Evolutionary conservation across 2,888 invertebrate species (phyloP).

Genomic region (Pammene aurita): DNA sequence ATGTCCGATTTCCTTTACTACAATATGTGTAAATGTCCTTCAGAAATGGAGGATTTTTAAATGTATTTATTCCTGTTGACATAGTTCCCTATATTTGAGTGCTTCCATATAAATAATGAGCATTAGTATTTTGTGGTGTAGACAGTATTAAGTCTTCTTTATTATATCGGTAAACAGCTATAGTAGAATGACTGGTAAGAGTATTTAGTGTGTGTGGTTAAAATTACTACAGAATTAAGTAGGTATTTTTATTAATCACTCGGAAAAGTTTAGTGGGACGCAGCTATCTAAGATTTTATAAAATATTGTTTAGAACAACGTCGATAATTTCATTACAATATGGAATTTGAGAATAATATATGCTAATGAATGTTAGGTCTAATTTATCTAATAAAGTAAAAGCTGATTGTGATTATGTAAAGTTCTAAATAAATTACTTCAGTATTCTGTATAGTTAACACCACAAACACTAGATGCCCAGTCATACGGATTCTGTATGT

Average conservation of each 20-base stretch:
- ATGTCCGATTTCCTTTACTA: too few relatives aligned
- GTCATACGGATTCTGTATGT: constrained; percentile 48
- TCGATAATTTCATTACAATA: too few relatives aligned
- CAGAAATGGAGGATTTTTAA: not conserved
- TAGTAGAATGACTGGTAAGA: constrained; percentile 5
- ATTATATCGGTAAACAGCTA: constrained; percentile 29
- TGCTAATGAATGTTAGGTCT: not conserved
- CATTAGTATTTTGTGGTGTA: constrained; percentile 30
- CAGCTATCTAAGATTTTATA: too few relatives aligned
- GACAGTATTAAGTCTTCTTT: constrained; percentile 39
- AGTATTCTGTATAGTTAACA: not conserved
- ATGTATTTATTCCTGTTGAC: not conserved
- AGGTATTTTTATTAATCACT: not conserved
- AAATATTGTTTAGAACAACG: too few relatives aligned
- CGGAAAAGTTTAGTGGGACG: not conserved
- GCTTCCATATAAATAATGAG: constrained; percentile 30
- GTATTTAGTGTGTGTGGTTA: constrained; percentile 14
- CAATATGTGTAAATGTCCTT: not conserved
- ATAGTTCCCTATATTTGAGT: constrained; percentile 23
- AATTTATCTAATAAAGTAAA: not conserved
- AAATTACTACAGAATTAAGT: constrained; percentile 3
- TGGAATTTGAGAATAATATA: too few relatives aligned
- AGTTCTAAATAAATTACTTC: not conserved
- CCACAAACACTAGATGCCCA: constrained; percentile 16
- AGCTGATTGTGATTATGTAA: not conserved